phyloP scores from a whole-genome alignment of 1,140 invertebrate genomes.

The Proales similis region DNA sequence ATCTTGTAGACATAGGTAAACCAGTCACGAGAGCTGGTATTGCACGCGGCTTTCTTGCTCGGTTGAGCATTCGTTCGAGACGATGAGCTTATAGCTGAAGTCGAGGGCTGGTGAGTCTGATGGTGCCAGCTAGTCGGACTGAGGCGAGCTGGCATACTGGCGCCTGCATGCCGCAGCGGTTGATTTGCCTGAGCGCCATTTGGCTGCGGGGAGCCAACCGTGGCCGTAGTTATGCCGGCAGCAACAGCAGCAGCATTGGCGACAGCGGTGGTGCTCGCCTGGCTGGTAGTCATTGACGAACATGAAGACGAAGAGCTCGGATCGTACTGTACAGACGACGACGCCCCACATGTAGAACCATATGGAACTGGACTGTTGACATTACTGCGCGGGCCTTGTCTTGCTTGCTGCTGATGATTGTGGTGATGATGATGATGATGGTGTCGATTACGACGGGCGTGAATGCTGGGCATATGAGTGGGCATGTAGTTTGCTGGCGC shows the following conservation, averaged over 20 bases:
- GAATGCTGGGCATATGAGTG: no score
- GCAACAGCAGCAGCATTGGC: background rate
- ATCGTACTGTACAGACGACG: no score
- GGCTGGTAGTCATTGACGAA: background rate
- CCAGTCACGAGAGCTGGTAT: slow-evolving; percentile 1
- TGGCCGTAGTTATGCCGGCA: background rate
- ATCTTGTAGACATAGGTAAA: slow-evolving; percentile 25
- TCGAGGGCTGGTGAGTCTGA: slow-evolving; percentile 7
- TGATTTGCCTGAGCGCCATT: background rate
- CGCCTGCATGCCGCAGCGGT: no score
- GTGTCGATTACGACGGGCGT: background rate
- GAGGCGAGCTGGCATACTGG: background rate
- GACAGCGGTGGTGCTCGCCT: background rate
- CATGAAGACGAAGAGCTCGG: background rate
- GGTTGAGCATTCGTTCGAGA: background rate
- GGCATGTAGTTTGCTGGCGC: no score
- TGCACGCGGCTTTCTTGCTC: no score
- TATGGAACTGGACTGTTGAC: background rate
- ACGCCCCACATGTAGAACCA: no score
- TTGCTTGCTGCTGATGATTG: background rate
- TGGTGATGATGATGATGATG: background rate
- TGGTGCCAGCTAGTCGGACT: background rate
- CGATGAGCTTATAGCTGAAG: slow-evolving; percentile 20
- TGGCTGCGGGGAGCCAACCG: background rate
- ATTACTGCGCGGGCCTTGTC: background rate